Conservation (phyloP, 2,113 vertebrate species). For the Equus quagga region DNA sequence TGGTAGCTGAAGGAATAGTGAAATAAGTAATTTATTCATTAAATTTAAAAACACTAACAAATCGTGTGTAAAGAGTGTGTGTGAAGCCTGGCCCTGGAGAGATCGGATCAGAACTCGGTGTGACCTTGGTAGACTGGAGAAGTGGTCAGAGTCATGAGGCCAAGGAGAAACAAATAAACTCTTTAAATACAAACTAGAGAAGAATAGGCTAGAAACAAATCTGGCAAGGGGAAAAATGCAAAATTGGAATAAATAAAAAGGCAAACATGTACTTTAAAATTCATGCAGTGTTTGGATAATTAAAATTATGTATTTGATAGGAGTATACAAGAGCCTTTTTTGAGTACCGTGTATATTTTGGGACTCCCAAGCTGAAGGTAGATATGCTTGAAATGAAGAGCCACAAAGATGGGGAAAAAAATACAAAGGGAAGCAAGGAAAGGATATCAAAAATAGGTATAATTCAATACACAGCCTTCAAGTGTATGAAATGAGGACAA, state of each 20-base stretch:
- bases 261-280: conserved; percentile 9
- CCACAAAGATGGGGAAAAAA: not conserved
- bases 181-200: not conserved
- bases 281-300: not conserved
- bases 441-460: not conserved
- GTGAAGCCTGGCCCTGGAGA: conserved; percentile 34
- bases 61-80: not conserved
- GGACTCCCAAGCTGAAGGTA: not conserved
- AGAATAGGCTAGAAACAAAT: conserved; percentile 6
- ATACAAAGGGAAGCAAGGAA: not conserved
- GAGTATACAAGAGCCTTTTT: not conserved
- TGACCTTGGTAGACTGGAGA: conserved; percentile 21
- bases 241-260: conserved; percentile 13
- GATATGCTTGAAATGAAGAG: conserved; percentile 38
- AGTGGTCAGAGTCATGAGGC: conserved; percentile 24
- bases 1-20: not conserved
- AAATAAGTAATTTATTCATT: not conserved
- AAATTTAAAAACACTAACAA: not conserved
- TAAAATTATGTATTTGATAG: conserved; percentile 43
- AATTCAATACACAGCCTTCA: not conserved
- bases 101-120: not conserved
- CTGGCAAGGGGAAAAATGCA: not conserved
- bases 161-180: not conserved
- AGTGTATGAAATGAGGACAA: not conserved
- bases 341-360: not conserved